These are phyloP conservation scores for Lypha dubia DNA, from an alignment of 2,888 invertebrate species.

Conservation along the genomic window DNA sequence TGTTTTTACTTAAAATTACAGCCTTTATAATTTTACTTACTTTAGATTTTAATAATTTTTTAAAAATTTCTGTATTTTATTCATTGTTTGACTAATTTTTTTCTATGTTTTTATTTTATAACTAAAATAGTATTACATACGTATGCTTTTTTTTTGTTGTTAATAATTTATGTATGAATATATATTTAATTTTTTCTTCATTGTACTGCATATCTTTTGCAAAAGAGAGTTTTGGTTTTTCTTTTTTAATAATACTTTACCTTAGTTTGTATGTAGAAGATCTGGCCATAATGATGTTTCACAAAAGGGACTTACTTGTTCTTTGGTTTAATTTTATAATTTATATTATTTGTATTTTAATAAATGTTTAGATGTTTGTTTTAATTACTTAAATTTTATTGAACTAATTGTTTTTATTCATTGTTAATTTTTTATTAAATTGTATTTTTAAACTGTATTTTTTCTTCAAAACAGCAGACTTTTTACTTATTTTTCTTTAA, in stretches of 20 bases:
- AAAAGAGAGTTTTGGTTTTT: conserved; percentile 43
- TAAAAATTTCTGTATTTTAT: conserved; percentile 61
- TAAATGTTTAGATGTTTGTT: conserved; percentile 11
- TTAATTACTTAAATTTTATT: conserved; percentile 18
- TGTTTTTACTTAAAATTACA: conserved; percentile 83
- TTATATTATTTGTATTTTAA: conserved; percentile 45
- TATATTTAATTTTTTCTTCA: conserved; percentile 72
- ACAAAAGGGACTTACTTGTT: conserved; percentile 27
- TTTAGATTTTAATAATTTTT: conserved; percentile 75
- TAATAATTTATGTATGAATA: background rate
- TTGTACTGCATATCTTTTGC: conserved; percentile 80
- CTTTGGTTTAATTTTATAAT: conserved; percentile 34
- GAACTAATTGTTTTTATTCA: too few relatives aligned
- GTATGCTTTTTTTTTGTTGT: conserved; percentile 50
- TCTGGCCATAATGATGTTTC: conserved; percentile 34
- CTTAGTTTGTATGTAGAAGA: conserved; percentile 40
- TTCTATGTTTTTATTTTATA: conserved; percentile 34
- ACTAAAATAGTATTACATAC: conserved; percentile 44
- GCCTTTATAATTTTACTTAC: conserved; percentile 83
- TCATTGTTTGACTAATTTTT: conserved; percentile 53
- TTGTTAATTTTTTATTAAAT: background rate
- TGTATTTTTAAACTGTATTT: conserved; percentile 17
- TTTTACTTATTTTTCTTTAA: too few relatives aligned
- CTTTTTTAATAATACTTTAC: conserved; percentile 2
- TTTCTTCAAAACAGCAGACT: too few relatives aligned